phyloP scores from a whole-genome alignment of 2,113 vertebrate species.

The zebrafish (Danio rerio) region DNA sequence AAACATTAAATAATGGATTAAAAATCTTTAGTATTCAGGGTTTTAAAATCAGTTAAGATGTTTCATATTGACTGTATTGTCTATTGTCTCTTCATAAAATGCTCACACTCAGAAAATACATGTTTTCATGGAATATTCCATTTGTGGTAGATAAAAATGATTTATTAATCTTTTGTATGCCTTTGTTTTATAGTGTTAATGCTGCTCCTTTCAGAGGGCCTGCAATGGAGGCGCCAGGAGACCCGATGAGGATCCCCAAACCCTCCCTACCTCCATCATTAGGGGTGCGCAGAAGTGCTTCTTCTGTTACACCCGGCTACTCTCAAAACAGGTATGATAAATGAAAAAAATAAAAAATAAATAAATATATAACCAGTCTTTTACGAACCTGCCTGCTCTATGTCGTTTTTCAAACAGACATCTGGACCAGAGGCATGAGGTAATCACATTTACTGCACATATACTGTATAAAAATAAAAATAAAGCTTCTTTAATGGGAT shows the following conservation, averaged over 20 bases:
- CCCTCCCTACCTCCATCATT: constrained; percentile 70
- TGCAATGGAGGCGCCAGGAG: constrained; percentile 36
- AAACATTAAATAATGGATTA: no score
- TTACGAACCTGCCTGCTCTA: not conserved
- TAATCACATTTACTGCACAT: constrained; percentile 36
- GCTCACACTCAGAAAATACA: no score
- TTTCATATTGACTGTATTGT: no score
- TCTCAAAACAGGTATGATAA: constrained; percentile 50
- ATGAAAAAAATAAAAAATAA: no score
- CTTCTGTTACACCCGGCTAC: constrained; percentile 69
- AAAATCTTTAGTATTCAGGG: no score
- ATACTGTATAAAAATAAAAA: no score
- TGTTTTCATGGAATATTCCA: not conserved
- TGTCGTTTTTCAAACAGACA: constrained; percentile 58
- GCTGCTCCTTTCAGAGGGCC: constrained; percentile 2
- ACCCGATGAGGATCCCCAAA: constrained; percentile 71
- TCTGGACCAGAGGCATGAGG: constrained; percentile 60
- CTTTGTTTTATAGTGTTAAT: not conserved
- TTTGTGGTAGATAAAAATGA: no score
- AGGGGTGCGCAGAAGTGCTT: constrained; percentile 71
- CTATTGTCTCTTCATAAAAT: no score
- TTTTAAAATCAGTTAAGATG: no score
- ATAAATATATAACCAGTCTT: not conserved
- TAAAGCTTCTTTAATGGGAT: no score
- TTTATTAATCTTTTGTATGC: no score